A percentile compares a stretch with the other conserved stretches of the same genome.
These are phyloP conservation scores for Connochaetes taurinus DNA, from an alignment of 2,113 vertebrate species.

Conservation along the genomic window DNA sequence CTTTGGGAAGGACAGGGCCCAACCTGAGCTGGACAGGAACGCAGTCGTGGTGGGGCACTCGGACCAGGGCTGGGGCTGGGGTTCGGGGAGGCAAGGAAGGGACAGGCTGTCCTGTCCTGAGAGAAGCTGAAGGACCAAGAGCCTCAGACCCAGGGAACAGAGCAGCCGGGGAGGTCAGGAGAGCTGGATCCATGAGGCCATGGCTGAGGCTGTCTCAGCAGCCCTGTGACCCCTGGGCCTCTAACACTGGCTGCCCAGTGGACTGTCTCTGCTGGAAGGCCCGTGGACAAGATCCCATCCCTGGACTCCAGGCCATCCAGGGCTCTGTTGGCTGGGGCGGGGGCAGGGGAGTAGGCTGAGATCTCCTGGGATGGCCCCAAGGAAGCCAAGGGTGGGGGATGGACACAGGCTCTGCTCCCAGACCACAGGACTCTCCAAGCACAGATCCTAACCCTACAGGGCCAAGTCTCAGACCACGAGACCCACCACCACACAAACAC, in stretches of 20 bases:
- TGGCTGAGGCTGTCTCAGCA: not conserved
- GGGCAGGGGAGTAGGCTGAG: not conserved
- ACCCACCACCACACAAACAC: not conserved
- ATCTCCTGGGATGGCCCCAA: not conserved
- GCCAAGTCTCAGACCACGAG: not conserved
- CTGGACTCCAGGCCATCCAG: not conserved
- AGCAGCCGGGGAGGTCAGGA: not conserved
- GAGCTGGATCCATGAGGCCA: not conserved
- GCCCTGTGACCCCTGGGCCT: not conserved
- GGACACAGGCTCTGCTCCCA: not conserved
- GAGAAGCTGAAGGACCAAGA: not conserved
- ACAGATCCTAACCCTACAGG: not conserved
- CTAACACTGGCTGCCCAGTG: not conserved
- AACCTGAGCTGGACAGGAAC: not conserved
- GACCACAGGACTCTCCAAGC: not conserved
- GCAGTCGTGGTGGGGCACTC: not conserved
- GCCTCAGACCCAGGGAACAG: not conserved
- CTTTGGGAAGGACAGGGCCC: accelerated
- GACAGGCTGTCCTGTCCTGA: not conserved
- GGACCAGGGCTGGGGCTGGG: not conserved
- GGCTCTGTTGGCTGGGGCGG: accelerated
- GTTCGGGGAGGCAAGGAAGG: not conserved
- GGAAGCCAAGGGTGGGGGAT: not conserved
- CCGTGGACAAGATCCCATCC: not conserved
- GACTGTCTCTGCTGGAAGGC: not conserved